Conservation (phyloP, 1,140 invertebrate species). For the Amyelois transitella region DNA sequence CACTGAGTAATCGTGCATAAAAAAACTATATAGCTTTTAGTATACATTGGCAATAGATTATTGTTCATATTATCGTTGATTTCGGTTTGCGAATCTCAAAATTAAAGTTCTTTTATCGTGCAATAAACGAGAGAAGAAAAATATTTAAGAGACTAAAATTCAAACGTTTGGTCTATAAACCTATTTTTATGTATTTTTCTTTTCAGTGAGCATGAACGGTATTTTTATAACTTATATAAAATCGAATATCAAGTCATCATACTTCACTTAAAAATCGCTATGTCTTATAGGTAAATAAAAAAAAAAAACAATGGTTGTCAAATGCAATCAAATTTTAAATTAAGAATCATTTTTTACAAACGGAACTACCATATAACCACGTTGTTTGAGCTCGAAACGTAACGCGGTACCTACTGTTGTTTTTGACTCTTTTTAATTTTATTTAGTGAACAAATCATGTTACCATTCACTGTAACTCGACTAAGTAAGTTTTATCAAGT, state of each 20-base stretch:
- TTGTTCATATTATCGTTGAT: neutral
- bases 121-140: neutral
- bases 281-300: neutral
- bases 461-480: slow-evolving; percentile 64
- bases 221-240: neutral
- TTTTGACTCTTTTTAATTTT: slow-evolving; percentile 15
- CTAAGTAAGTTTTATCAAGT: slow-evolving; percentile 34
- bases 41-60: no score
- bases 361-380: no score
- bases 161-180: no score
- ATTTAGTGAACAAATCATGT: slow-evolving; percentile 69
- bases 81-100: neutral
- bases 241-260: neutral
- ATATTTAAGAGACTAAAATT: no score
- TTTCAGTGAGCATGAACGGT: no score
- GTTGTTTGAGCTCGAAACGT: no score
- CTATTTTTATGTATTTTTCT: no score
- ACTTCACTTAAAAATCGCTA: neutral
- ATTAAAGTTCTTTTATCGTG: neutral
- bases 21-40: no score
- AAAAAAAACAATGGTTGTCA: neutral
- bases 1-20: neutral
- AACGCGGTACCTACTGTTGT: slow-evolving; percentile 1
- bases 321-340: no score
- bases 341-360: no score